Evolutionary conservation across 2,113 vertebrate species (phyloP).

Genomic region (Urocitellus parryii): DNA sequence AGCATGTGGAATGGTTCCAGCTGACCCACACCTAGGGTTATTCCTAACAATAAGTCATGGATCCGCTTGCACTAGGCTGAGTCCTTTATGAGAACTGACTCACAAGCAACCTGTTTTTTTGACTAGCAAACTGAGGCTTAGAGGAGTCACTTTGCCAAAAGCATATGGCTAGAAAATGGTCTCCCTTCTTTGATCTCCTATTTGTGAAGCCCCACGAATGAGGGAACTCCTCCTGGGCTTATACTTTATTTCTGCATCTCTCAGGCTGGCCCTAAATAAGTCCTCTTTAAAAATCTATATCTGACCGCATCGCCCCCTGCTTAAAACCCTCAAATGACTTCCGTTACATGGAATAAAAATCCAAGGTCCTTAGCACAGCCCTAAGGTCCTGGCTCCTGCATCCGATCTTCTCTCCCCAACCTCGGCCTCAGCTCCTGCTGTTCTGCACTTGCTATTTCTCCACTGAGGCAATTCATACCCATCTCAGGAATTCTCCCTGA

Average conservation of each 20-base stretch:
- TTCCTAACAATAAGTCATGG: background rate
- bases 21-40: background rate
- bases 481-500: background rate
- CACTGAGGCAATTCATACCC: background rate
- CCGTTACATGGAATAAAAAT: background rate
- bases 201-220: background rate
- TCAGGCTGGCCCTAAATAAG: background rate
- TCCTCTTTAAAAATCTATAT: background rate
- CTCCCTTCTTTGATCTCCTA: background rate
- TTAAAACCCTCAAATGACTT: background rate
- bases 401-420: background rate
- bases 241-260: background rate
- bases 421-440: background rate
- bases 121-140: slow-evolving; percentile 3
- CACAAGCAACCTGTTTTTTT: background rate
- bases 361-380: background rate
- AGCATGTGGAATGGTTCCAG: background rate
- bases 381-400: background rate
- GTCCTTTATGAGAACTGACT: background rate
- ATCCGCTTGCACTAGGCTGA: background rate
- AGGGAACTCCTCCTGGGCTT: background rate
- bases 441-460: background rate
- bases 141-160: background rate
- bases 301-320: background rate
- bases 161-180: background rate